A percentile compares a stretch with the other conserved stretches of the same genome.
These are phyloP conservation scores for Seira sanloemensis DNA, from an alignment of 2,888 invertebrate genomes.

Conservation along the genomic window DNA sequence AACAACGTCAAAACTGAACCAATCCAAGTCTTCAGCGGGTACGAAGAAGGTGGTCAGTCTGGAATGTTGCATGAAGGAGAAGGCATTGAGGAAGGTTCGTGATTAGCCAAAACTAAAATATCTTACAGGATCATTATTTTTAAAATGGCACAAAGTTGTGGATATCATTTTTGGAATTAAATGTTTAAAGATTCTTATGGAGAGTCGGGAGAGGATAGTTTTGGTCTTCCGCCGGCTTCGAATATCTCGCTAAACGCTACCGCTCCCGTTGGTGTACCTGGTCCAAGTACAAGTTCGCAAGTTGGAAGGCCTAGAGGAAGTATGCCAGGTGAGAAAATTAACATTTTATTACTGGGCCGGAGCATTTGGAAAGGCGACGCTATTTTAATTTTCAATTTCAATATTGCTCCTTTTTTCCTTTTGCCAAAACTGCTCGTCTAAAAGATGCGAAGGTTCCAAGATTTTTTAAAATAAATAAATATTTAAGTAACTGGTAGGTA, in stretches of 20 bases:
- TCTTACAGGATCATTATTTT: no score
- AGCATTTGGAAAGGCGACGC: neutral
- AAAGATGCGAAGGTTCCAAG: no score
- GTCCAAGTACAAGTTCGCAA: neutral
- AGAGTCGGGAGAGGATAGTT: neutral
- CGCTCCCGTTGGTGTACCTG: neutral
- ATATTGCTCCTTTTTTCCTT: neutral
- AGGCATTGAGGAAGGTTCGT: slow-evolving; percentile 36
- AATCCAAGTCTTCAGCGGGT: slow-evolving; percentile 44
- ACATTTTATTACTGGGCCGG: neutral
- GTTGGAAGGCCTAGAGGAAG: neutral
- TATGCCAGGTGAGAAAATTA: neutral
- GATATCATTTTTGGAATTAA: no score
- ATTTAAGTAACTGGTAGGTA: no score
- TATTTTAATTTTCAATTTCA: neutral
- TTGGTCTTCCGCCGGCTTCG: neutral
- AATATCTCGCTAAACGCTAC: neutral
- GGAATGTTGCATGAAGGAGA: slow-evolving; percentile 38
- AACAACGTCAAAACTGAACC: slow-evolving; percentile 47
- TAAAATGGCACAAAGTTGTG: no score
- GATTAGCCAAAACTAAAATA: no score
- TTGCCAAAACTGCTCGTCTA: no score
- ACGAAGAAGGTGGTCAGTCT: slow-evolving; percentile 32
- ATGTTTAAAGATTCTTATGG: neutral
- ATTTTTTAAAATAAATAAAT: no score